Conservation (phyloP, 2,113 vertebrate species). For the Prolemur simus region DNA sequence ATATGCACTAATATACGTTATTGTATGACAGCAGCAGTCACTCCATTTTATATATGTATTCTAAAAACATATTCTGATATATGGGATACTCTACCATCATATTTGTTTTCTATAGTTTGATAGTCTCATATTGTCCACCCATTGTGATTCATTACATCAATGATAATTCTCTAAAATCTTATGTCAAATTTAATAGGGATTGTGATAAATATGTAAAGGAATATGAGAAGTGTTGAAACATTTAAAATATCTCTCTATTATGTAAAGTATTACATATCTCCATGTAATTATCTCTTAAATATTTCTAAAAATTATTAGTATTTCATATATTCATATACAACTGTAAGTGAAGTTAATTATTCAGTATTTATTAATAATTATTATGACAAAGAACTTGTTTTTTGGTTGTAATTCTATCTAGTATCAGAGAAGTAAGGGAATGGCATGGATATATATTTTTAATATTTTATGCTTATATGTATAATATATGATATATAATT, state of each 20-base stretch:
- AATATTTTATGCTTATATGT: background rate
- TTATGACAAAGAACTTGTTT: background rate
- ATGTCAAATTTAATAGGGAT: background rate
- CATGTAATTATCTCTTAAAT: background rate
- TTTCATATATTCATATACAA: background rate
- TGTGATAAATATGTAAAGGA: background rate
- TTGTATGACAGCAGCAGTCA: background rate
- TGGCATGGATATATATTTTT: background rate
- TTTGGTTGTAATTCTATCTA: background rate
- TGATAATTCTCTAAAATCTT: background rate
- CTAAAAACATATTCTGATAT: background rate
- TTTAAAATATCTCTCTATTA: background rate
- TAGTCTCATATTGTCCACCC: background rate
- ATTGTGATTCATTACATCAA: background rate
- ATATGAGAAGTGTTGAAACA: background rate
- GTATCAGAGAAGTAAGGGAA: background rate
- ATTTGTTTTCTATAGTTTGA: background rate
- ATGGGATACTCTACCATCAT: background rate
- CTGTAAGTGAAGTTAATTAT: background rate
- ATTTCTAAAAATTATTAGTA: background rate
- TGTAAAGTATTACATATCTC: background rate
- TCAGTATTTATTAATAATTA: background rate
- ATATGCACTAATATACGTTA: background rate
- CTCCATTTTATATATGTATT: background rate
- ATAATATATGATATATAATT: background rate